These are phyloP conservation scores for Aphyosemion australe DNA, from an alignment of 2,113 vertebrate genomes.

Conservation along the genomic window DNA sequence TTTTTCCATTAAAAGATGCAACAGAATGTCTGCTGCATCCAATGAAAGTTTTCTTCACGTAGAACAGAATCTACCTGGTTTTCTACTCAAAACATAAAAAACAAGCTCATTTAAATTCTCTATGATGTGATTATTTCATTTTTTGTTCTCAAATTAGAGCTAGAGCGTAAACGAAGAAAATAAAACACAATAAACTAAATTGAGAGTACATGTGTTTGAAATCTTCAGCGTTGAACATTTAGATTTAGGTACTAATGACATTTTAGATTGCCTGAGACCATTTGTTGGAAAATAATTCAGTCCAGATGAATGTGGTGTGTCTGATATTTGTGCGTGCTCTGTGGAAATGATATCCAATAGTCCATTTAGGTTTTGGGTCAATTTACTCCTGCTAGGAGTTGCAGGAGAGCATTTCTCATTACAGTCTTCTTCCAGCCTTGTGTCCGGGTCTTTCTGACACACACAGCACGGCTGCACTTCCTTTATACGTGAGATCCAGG, in stretches of 20 bases:
- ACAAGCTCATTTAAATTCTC: not conserved
- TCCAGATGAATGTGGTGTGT: not conserved
- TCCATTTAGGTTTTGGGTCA: not conserved
- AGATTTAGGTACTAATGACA: not conserved
- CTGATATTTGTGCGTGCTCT: not conserved
- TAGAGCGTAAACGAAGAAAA: not conserved
- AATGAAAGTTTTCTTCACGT: not conserved
- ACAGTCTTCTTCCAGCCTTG: slow-evolving; percentile 37
- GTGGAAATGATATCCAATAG: not conserved
- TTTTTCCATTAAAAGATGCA: not conserved
- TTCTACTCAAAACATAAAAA: not conserved
- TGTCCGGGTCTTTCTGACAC: slow-evolving; percentile 42
- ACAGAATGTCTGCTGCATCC: not conserved
- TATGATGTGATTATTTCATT: no score
- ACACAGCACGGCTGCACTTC: slow-evolving; percentile 36
- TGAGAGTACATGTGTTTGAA: no score
- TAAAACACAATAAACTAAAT: no score
- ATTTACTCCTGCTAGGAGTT: slow-evolving; percentile 4
- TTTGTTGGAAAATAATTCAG: slow-evolving; percentile 3
- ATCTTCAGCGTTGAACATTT: not conserved
- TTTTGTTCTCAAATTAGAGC: not conserved
- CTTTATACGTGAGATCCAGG: slow-evolving; percentile 39
- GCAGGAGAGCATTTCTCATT: slow-evolving; percentile 35
- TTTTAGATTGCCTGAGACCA: not conserved
- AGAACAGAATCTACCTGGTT: no score